Evolutionary conservation across 2,113 vertebrate species (phyloP).

Genomic region (Irena cyanogastra): DNA sequence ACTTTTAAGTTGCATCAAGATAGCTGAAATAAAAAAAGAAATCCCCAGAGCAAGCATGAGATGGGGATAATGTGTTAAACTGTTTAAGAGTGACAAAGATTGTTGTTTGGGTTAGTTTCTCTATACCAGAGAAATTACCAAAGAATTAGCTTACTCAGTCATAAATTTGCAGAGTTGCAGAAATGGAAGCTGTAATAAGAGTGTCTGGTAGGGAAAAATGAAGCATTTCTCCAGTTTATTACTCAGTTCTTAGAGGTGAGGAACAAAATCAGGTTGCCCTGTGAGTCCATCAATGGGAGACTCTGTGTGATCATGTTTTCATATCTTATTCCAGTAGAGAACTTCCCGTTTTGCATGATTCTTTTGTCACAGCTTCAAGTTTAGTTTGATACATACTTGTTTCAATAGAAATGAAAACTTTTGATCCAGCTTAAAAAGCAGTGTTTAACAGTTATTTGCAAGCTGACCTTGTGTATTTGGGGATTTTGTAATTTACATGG

Average conservation of each 20-base stretch:
- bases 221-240: neutral
- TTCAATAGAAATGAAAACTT: neutral
- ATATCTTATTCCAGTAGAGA: neutral
- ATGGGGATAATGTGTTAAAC: neutral
- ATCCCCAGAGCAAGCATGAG: neutral
- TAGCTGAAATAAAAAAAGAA: neutral
- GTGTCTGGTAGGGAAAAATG: neutral
- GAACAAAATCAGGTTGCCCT: neutral
- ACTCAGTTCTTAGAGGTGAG: neutral
- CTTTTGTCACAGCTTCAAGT: neutral
- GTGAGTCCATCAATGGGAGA: accelerated
- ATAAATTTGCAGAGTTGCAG: neutral
- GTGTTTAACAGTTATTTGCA: neutral
- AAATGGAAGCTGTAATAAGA: neutral
- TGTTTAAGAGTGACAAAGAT: neutral
- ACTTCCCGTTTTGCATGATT: neutral
- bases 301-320: neutral
- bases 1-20: neutral
- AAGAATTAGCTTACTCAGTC: neutral
- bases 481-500: neutral
- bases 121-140: neutral
- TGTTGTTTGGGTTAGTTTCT: neutral
- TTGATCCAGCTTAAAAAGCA: neutral
- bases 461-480: neutral
- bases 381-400: neutral